phyloP scores from a whole-genome alignment of 2,888 invertebrate genomes.

The Rhopalosiphum nymphaeae region DNA sequence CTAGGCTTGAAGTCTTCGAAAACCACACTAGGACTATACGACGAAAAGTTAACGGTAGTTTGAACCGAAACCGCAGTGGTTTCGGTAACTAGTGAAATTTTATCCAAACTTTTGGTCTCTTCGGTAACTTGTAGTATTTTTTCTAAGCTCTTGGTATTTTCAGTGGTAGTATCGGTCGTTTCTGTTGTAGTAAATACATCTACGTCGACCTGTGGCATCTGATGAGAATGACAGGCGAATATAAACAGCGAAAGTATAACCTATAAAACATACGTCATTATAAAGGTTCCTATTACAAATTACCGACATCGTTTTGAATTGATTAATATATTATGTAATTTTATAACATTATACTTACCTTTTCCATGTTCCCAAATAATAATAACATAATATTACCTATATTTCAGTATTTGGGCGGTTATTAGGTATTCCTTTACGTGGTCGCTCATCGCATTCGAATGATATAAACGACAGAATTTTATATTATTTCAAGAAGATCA shows the following conservation, averaged over 20 bases:
- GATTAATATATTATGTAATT: background rate
- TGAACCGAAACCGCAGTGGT: slow-evolving; percentile 24
- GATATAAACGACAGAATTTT: background rate
- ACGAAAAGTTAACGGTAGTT: slow-evolving; percentile 29
- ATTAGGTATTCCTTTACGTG: slow-evolving; percentile 29
- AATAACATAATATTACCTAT: background rate
- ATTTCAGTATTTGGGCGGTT: background rate
- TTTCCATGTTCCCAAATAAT: slow-evolving; percentile 26
- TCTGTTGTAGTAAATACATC: background rate
- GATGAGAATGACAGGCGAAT: slow-evolving; percentile 4
- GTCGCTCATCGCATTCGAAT: slow-evolving; percentile 33
- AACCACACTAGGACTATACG: background rate
- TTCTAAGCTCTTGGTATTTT: background rate
- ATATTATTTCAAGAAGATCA: background rate
- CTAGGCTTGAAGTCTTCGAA: slow-evolving; percentile 55
- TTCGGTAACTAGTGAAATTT: background rate
- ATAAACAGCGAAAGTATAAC: slow-evolving; percentile 4
- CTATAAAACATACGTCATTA: background rate
- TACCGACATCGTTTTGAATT: background rate
- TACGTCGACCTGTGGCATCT: slow-evolving; percentile 11
- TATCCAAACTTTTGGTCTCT: background rate
- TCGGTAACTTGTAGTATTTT: background rate
- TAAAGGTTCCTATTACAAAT: background rate
- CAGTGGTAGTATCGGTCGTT: background rate
- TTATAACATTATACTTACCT: slow-evolving; percentile 23